A percentile compares a stretch with the other conserved stretches of the same genome.
Conservation (phyloP, 2,113 vertebrate species). For the Gorsachius goisagi region DNA sequence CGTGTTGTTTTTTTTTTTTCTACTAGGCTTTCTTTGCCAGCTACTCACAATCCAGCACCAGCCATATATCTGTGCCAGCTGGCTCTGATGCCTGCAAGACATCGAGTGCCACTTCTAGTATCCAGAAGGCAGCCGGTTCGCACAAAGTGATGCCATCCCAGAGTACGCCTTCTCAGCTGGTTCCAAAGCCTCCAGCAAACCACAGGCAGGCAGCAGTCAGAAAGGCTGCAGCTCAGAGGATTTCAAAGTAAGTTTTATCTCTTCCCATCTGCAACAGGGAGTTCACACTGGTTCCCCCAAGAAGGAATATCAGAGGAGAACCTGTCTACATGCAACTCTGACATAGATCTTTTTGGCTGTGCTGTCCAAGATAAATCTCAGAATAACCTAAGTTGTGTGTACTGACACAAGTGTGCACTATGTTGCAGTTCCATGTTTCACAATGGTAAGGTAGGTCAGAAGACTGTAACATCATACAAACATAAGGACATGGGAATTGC, state of each 20-base stretch:
- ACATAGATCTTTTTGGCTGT: not conserved
- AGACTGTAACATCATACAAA: not conserved
- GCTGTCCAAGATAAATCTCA: not conserved
- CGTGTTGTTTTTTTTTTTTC: not conserved
- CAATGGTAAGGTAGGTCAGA: not conserved
- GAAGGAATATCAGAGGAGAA: not conserved
- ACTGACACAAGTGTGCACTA: not conserved
- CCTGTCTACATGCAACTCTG: not conserved
- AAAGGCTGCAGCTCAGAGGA: conserved; percentile 79
- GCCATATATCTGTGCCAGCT: conserved; percentile 54
- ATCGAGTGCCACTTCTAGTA: conserved; percentile 65
- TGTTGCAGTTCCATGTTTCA: not conserved
- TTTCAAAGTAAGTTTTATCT: conserved; percentile 84
- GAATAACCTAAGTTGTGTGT: not conserved
- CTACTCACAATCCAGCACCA: conserved; percentile 63
- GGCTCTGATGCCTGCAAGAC: conserved; percentile 62
- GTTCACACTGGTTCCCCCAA: not conserved
- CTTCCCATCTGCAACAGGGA: not conserved
- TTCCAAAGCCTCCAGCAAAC: conserved; percentile 84
- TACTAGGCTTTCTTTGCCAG: conserved; percentile 78
- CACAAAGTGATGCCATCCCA: conserved; percentile 70
- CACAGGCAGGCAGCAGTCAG: conserved; percentile 75
- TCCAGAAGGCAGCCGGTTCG: conserved; percentile 64
- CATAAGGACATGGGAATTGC: not conserved
- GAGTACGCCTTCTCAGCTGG: conserved; percentile 63